A percentile compares a stretch with the other conserved stretches of the same genome.
phyloP scores from a whole-genome alignment of 1,140 invertebrate species.

The Drosophila lacteicornis region DNA sequence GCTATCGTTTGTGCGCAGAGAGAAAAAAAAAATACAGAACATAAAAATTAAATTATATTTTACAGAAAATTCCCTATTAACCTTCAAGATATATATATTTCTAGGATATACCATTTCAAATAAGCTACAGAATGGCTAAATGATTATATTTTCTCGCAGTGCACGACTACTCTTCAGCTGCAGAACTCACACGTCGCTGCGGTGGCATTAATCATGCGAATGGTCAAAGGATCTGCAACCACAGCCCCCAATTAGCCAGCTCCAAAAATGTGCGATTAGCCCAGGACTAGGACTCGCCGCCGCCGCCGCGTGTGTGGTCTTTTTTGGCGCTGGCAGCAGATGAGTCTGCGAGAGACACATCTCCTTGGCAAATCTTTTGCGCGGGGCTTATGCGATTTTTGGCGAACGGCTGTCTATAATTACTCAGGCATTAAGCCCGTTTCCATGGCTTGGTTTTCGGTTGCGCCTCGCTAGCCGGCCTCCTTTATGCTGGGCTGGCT shows the following conservation, averaged over 20 bases:
- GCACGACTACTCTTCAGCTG: slow-evolving; percentile 34
- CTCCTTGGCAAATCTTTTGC: slow-evolving; percentile 10
- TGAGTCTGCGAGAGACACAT: neutral
- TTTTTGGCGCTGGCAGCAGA: slow-evolving; percentile 24
- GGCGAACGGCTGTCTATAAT: slow-evolving; percentile 65
- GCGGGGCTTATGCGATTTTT: slow-evolving; percentile 32
- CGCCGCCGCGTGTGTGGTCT: slow-evolving; percentile 58
- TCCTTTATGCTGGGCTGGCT: slow-evolving; percentile 76
- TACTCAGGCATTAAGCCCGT: slow-evolving; percentile 78
- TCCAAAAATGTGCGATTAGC: slow-evolving; percentile 42
- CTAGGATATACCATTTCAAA: no score
- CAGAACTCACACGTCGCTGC: slow-evolving; percentile 76
- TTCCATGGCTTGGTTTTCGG: slow-evolving; percentile 76
- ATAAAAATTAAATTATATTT: neutral
- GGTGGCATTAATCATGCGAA: slow-evolving; percentile 75
- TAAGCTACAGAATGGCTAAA: no score
- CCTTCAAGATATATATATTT: no score
- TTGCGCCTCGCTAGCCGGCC: slow-evolving; percentile 80
- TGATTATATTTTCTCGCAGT: slow-evolving; percentile 5
- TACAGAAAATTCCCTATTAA: no score
- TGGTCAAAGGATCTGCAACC: slow-evolving; percentile 36
- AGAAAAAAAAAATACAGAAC: neutral
- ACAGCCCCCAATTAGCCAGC: slow-evolving; percentile 67
- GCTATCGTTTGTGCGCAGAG: slow-evolving; percentile 38
- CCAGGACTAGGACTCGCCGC: slow-evolving; percentile 37